phyloP scores from a whole-genome alignment of 2,888 invertebrate species.

The Sinodicranocentrus sp. region DNA sequence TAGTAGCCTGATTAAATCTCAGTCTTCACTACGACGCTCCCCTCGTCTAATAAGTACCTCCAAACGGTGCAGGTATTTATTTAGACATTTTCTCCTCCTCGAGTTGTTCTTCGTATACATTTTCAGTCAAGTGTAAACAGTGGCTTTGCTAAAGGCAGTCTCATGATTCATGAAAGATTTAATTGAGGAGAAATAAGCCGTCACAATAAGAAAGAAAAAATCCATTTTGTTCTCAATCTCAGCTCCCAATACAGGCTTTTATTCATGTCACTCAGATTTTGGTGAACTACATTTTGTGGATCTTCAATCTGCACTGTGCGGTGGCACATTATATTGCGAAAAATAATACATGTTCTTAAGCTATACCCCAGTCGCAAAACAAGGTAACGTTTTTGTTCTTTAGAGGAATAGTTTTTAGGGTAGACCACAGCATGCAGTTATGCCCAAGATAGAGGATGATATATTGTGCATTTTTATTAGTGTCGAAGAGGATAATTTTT shows the following conservation, averaged over 20 bases:
- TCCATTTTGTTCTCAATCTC: conserved; percentile 61
- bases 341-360: background rate
- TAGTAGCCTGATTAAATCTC: conserved; percentile 55
- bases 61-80: too few species aligned
- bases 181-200: conserved; percentile 55
- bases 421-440: conserved; percentile 6
- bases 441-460: too few species aligned
- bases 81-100: background rate
- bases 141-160: background rate
- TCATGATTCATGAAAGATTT: conserved; percentile 56
- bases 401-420: conserved; percentile 1
- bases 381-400: too few species aligned
- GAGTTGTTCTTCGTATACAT: too few species aligned
- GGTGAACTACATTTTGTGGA: conserved; percentile 44
- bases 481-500: too few species aligned
- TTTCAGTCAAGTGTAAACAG: conserved; percentile 33
- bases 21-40: conserved; percentile 17
- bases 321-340: background rate
- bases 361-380: background rate
- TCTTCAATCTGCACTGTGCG: too few species aligned
- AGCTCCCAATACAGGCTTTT: conserved; percentile 21
- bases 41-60: too few species aligned
- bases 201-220: conserved; percentile 45
- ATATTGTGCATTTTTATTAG: too few species aligned
- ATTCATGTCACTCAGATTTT: conserved; percentile 47